These are phyloP conservation scores for Metellina segmentata DNA, from an alignment of 2,888 invertebrate species.

Conservation along the genomic window DNA sequence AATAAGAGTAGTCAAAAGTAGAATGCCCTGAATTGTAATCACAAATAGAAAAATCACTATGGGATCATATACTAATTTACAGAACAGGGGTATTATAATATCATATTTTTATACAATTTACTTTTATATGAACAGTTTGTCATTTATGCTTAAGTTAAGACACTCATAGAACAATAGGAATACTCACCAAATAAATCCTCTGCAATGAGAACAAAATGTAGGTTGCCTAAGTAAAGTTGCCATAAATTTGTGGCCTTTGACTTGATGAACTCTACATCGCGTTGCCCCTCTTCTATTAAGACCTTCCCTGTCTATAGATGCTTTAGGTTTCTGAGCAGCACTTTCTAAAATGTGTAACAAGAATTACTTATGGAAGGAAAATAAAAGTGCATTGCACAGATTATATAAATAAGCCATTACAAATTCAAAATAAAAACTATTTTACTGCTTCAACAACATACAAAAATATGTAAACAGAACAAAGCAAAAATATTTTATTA, in stretches of 20 bases:
- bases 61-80: too few relatives aligned
- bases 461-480: background rate
- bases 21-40: too few relatives aligned
- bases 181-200: conserved; percentile 97
- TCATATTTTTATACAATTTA: too few relatives aligned
- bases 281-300: conserved; percentile 98
- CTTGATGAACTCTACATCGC: conserved; percentile 98
- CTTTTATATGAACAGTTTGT: too few relatives aligned
- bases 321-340: conserved; percentile 85
- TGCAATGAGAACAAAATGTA: conserved; percentile 99
- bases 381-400: background rate
- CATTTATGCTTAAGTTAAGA: background rate
- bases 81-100: too few relatives aligned
- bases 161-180: conserved; percentile 81
- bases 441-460: background rate
- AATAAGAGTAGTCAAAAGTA: background rate
- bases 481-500: background rate
- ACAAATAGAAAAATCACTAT: too few relatives aligned
- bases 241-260: conserved; percentile 99
- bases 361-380: background rate
- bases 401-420: background rate
- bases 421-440: background rate
- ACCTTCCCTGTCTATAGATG: conserved; percentile 96
- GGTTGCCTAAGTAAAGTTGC: conserved; percentile 99
- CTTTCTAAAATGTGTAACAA: conserved; percentile 83